Base-by-base conservation (phyloP, 1,140 invertebrate genomes). In the Sarcophaga peregrina region DNA sequence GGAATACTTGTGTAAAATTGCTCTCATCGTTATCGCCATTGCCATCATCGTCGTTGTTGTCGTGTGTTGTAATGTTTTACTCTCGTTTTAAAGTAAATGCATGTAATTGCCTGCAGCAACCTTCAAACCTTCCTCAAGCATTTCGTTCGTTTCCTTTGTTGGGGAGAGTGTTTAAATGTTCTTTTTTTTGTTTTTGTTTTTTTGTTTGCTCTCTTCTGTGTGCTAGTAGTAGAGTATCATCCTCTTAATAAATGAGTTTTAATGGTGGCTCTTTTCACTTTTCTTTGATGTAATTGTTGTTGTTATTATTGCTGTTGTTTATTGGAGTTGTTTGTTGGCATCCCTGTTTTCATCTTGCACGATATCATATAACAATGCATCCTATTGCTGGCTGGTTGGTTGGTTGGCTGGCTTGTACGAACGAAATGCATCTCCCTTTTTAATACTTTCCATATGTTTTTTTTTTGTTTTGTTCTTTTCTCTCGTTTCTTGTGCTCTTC, bases 91-190 rank as follows among this genome's bases (percentile, higher is more conserved):
- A 37, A 37, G 25, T 37, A 37, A 37, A 37, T 37, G 25, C 4
- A 37, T 37, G 25, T 37, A 37, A 37, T 37, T 37, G 25, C 25
- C 25, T 37, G 25, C 62, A 68, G n/a, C 62, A 68, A 11, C 75
- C 20, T n/a, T 8, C 11, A 45, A 76, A 78, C 47, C 47, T 78
- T 78, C 47, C 75, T 78, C 75, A 78, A 78, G 47, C 75, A 78
- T 47, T 50, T 78, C 37, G 4, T 37, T 37, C 25, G 25, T 37
- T 37, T 37, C 25, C 25, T 37, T 37, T 37, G 25, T 37, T 4
- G 25, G 4, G 4, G 25, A 37, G 25, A 2, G 25, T 37, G 1
- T 37, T 1, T 2, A 37, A 37, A 37, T 37, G 25, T 68, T 17
- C 62, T 25, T 68, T 62, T n/a, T n/a, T 13, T 58, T 58, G 10